phyloP scores from a whole-genome alignment of 2,888 invertebrate species.

The Cheilosia variabilis region DNA sequence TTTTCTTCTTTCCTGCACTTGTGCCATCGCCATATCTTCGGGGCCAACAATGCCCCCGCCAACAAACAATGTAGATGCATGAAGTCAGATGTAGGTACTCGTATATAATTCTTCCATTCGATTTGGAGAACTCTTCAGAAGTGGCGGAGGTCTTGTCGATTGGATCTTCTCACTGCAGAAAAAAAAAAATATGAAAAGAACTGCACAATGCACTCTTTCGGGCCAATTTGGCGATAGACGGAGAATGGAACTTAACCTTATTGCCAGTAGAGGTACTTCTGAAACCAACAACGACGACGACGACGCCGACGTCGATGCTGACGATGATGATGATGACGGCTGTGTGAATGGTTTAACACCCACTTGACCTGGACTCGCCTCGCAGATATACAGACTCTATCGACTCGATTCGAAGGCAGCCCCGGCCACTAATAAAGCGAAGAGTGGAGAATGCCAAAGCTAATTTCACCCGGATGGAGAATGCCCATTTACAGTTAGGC shows the following conservation, averaged over 20 bases:
- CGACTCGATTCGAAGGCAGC: constrained; percentile 13
- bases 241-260: constrained; percentile 32
- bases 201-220: constrained; percentile 58
- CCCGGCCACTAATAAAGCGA: constrained; percentile 47
- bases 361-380: constrained; percentile 72
- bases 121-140: constrained; percentile 28
- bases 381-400: constrained; percentile 23
- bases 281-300: constrained; percentile 19
- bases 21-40: constrained; percentile 56
- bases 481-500: constrained; percentile 52
- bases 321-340: constrained; percentile 69
- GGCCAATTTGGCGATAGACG: constrained; percentile 57
- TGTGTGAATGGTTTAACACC: constrained; percentile 73
- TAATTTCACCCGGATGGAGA: constrained; percentile 66
- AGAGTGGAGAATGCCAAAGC: constrained; percentile 42
- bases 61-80: constrained; percentile 72
- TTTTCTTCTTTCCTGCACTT: constrained; percentile 43
- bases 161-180: constrained; percentile 56
- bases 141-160: constrained; percentile 56
- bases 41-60: constrained; percentile 48
- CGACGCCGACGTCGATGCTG: constrained; percentile 6
- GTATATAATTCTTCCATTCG: constrained; percentile 15
- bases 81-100: constrained; percentile 60
- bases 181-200: background rate
- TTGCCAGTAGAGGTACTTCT: constrained; percentile 22